These are phyloP conservation scores for Melanostigma gelatinosum DNA, from an alignment of 2,113 vertebrate genomes.

Conservation along the genomic window DNA sequence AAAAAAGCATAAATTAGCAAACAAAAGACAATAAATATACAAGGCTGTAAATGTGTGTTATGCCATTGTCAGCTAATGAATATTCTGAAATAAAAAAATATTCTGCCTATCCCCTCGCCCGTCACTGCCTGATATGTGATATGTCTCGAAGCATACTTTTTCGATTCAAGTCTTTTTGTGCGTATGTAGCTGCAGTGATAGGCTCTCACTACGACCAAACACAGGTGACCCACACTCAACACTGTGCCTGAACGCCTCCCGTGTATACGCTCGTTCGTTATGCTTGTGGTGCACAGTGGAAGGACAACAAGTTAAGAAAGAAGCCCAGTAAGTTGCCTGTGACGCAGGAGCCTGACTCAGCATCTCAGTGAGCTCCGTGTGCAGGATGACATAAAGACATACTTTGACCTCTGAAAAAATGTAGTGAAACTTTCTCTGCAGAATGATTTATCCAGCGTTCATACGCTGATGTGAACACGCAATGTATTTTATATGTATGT, in stretches of 20 bases:
- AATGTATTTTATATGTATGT: neutral
- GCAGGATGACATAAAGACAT: conserved; percentile 22
- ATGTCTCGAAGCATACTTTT: too few relatives aligned
- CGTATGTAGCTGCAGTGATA: neutral
- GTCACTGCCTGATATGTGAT: too few relatives aligned
- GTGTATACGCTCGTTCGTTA: neutral
- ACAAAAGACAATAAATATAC: too few relatives aligned
- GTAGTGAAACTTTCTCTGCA: neutral
- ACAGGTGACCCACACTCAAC: neutral
- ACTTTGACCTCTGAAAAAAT: neutral
- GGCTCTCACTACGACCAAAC: neutral
- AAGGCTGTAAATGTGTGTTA: too few relatives aligned
- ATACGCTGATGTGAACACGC: neutral
- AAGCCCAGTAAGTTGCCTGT: neutral
- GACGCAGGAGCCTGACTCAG: conserved; percentile 56
- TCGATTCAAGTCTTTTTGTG: too few relatives aligned
- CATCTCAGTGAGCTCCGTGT: conserved; percentile 19
- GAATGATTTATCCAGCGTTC: neutral
- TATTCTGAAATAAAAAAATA: too few relatives aligned
- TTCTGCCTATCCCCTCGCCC: too few relatives aligned
- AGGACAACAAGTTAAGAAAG: neutral
- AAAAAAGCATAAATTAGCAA: too few relatives aligned
- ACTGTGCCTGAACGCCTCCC: neutral
- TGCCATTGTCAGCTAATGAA: too few relatives aligned
- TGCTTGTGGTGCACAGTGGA: neutral